A percentile compares a stretch with the other conserved stretches of the same genome.
phyloP scores from a whole-genome alignment of 2,888 invertebrate species.

The Agrochola lychnidis region DNA sequence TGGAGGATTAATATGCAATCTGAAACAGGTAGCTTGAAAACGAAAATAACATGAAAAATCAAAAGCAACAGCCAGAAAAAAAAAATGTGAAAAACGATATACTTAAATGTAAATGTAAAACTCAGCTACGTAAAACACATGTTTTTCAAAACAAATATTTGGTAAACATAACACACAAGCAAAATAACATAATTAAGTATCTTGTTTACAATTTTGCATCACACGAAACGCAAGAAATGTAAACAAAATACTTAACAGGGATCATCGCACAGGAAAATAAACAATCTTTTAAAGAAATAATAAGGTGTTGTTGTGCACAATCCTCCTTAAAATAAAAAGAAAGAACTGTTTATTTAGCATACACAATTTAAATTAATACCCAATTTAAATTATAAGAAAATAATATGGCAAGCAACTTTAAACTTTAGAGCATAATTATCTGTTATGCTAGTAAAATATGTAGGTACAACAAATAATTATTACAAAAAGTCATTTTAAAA shows the following conservation, averaged over 20 bases:
- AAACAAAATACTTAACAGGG: not conserved
- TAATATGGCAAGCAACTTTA: not conserved
- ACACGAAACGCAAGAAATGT: slow-evolving; percentile 1
- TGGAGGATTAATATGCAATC: not conserved
- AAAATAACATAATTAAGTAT: slow-evolving; percentile 1
- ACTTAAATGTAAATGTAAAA: not conserved
- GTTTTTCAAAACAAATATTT: not conserved
- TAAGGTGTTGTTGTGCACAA: not conserved
- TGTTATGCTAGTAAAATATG: not conserved
- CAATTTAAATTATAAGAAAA: too few relatives aligned
- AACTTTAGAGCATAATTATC: not conserved
- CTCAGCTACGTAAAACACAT: not conserved
- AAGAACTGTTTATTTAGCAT: too few relatives aligned
- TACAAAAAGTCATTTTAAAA: not conserved
- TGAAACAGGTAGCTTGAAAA: not conserved
- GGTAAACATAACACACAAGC: not conserved
- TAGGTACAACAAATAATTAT: not conserved
- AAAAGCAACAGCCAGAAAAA: not conserved
- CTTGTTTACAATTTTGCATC: slow-evolving; percentile 4
- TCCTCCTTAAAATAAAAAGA: not conserved
- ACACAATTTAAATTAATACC: too few relatives aligned
- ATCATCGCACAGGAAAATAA: not conserved
- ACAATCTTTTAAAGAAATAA: not conserved
- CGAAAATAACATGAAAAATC: not conserved
- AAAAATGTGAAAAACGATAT: not conserved